phyloP scores from a whole-genome alignment of 2,888 invertebrate genomes.

The Temnothorax rugatulus region DNA sequence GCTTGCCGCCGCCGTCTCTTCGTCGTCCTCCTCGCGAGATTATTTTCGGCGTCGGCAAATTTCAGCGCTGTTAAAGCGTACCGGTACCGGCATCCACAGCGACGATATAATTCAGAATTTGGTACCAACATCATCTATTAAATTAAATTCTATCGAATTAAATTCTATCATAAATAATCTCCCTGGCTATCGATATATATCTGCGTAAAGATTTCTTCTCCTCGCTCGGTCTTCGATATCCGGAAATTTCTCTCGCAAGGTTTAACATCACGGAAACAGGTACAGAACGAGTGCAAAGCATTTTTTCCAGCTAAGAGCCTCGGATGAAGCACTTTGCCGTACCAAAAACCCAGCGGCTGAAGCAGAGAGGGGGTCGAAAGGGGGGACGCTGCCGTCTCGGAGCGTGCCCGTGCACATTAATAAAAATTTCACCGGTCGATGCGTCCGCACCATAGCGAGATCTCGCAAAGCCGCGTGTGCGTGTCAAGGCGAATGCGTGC shows the following conservation, averaged over 20 bases:
- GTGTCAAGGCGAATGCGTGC: constrained; percentile 34
- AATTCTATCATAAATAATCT: background rate
- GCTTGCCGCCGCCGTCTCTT: background rate
- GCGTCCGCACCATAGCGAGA: constrained; percentile 64
- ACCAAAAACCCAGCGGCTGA: background rate
- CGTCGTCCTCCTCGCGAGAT: constrained; percentile 22
- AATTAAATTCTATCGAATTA: background rate
- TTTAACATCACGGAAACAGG: constrained; percentile 1
- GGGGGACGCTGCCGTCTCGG: background rate
- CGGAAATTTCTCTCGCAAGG: background rate
- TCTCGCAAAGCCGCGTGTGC: constrained; percentile 42
- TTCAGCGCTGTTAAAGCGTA: background rate
- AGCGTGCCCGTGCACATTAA: constrained; percentile 64
- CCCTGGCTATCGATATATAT: background rate
- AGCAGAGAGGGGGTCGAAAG: background rate
- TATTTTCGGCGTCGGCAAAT: constrained; percentile 21
- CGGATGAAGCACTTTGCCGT: background rate
- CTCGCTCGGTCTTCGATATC: background rate
- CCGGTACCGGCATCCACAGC: background rate
- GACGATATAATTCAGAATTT: background rate
- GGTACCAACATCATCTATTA: background rate
- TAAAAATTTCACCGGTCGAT: constrained; percentile 73
- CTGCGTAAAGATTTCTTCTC: background rate
- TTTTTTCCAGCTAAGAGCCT: background rate
- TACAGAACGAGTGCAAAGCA: background rate